Evolutionary conservation across 2,113 vertebrate genomes (phyloP), one percentile per base, ranked within the genome.

Genomic region (Cromileptes altivelis): DNA sequence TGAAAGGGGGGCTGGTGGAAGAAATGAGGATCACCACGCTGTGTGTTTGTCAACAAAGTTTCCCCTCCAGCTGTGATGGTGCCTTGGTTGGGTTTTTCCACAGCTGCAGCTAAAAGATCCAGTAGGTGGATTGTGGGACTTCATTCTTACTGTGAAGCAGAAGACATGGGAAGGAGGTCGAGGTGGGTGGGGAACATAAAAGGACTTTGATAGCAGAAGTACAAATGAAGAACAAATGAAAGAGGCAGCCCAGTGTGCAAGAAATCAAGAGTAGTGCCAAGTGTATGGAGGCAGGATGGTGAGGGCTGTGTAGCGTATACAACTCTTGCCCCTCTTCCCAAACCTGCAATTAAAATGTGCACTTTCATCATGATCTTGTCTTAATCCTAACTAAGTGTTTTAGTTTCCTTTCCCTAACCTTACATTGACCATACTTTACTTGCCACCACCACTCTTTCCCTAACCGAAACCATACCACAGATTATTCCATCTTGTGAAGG

Each of bases 41-140:
- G n/a, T 77, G 47, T 86, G 70, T 88, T 90, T 88, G 86, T 89
- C 85, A 90, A 91, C 86, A 92, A 67, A 50, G 27, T 64, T 67
- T 71, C 49, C 85, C 78, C 76, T 79, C 70, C 62, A 75, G 80
- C 90, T 81, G 49, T 50, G 77, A 37, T 9, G 69, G 0, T 45
- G 6, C 25, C 37, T 30, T n/a, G 33, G 9, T 53, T 65, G 33
- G 47, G 19, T 68, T 89, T 92, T 84, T 78, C 82, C 74, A 84
- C 53, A 67, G 40, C 1, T n/a, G 70, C 40, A 69, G 40, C 47
- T 37, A 6, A 61, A 30, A 53, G 27, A 56, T 37, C 0, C 17
- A 63, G n/a, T 17, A 10, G 18, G 6, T 33, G 49, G 65, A 57
- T 13, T 27, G 56, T 11, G 27, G 40, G 18, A 60, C 6, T 33